These are phyloP conservation scores for Blennius ocellaris DNA, from an alignment of 2,113 vertebrate genomes.

Conservation along the genomic window DNA sequence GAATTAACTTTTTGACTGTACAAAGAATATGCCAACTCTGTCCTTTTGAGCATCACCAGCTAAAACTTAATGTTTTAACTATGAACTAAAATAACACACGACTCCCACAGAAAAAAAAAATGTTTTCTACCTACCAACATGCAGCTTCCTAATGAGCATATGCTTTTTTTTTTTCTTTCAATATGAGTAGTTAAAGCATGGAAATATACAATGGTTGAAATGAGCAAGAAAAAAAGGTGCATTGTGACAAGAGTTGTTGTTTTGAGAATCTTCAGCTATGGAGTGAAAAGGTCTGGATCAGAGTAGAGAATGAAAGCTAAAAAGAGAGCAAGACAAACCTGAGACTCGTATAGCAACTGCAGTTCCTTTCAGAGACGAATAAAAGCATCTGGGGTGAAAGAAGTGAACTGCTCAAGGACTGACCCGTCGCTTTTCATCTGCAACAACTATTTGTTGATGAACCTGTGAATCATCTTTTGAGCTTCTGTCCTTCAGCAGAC, in stretches of 20 bases:
- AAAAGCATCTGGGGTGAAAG: background rate
- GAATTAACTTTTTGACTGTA: background rate
- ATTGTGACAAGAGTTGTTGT: background rate
- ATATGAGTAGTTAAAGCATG: background rate
- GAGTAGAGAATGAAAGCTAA: conserved; percentile 3
- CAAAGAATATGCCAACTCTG: background rate
- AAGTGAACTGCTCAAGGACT: background rate
- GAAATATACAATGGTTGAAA: background rate
- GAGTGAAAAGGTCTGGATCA: conserved; percentile 3
- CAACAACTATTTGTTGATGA: background rate
- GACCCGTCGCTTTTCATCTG: background rate
- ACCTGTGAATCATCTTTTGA: conserved; percentile 9
- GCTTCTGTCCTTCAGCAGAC: background rate
- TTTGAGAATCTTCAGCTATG: background rate
- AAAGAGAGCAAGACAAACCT: background rate
- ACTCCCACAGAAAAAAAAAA: background rate
- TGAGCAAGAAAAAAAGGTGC: background rate
- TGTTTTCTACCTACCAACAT: background rate
- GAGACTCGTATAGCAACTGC: background rate
- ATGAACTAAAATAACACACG: background rate
- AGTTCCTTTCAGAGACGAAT: background rate
- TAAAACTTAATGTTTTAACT: background rate
- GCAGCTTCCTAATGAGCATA: background rate
- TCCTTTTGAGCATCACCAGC: background rate
- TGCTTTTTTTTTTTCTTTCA: background rate